Evolutionary conservation across 1,140 invertebrate species (phyloP).

Genomic region (Cryptotermes secundus): DNA sequence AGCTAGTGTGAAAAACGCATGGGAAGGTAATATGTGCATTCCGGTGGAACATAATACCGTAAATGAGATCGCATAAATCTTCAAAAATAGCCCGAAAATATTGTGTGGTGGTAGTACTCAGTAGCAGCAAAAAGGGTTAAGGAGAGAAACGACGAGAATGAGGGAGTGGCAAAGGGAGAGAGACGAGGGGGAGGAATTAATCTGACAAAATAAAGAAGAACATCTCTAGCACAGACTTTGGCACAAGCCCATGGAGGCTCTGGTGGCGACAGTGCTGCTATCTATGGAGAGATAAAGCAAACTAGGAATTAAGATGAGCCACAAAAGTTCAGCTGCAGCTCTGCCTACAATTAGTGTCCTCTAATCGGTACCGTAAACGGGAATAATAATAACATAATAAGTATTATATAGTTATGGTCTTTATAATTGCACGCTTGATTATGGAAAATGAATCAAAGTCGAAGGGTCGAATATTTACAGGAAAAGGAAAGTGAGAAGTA

Average conservation of each 20-base stretch:
- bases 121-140: slow-evolving; percentile 8
- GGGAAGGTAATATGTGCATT: slow-evolving; percentile 38
- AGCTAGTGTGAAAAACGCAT: slow-evolving; percentile 33
- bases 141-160: neutral
- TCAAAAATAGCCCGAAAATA: slow-evolving; percentile 35
- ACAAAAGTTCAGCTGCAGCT: neutral
- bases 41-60: slow-evolving; percentile 37
- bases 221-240: slow-evolving; percentile 15
- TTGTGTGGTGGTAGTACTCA: slow-evolving; percentile 30
- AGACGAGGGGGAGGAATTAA: neutral
- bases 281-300: neutral
- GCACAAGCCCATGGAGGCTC: neutral
- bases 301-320: neutral
- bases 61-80: slow-evolving; percentile 37
- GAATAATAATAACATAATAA: too few relatives aligned
- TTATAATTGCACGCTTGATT: too few relatives aligned
- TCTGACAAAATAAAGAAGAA: slow-evolving; percentile 20
- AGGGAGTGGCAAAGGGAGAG: neutral
- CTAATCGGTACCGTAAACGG: neutral
- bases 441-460: too few relatives aligned
- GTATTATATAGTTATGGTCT: too few relatives aligned
- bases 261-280: neutral
- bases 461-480: too few relatives aligned
- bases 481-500: too few relatives aligned
- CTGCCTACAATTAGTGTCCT: neutral